Conservation (phyloP, 2,113 vertebrate species). For the Siniperca knerii region DNA sequence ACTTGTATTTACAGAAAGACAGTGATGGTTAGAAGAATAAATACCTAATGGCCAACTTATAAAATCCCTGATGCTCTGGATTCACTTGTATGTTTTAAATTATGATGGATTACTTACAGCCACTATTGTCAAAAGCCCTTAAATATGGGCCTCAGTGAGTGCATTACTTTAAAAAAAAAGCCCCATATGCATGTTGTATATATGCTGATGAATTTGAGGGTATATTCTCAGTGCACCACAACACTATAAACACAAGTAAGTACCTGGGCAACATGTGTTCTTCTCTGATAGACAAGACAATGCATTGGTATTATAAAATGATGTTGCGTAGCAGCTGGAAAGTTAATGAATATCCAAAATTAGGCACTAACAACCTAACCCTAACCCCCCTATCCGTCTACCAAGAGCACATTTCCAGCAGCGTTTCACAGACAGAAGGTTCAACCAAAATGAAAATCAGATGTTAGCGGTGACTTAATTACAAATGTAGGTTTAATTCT, state of each 20-base stretch:
- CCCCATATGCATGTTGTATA: neutral
- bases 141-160: neutral
- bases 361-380: too few species aligned
- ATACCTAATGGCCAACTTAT: neutral
- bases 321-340: neutral
- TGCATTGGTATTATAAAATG: neutral
- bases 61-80: neutral
- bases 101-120: neutral
- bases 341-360: neutral
- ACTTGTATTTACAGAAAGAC: neutral
- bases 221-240: neutral
- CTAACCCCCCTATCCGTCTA: neutral
- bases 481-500: neutral
- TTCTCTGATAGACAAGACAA: neutral
- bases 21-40: neutral
- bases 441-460: neutral
- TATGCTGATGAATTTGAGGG: neutral
- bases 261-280: neutral
- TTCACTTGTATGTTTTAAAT: neutral
- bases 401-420: neutral
- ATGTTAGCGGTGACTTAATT: neutral
- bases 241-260: neutral
- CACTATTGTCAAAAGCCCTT: neutral
- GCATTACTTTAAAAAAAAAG: neutral
- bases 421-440: neutral